Evolutionary conservation across 2,888 invertebrate genomes (phyloP).

Genomic region (Cylloceria caligata): DNA sequence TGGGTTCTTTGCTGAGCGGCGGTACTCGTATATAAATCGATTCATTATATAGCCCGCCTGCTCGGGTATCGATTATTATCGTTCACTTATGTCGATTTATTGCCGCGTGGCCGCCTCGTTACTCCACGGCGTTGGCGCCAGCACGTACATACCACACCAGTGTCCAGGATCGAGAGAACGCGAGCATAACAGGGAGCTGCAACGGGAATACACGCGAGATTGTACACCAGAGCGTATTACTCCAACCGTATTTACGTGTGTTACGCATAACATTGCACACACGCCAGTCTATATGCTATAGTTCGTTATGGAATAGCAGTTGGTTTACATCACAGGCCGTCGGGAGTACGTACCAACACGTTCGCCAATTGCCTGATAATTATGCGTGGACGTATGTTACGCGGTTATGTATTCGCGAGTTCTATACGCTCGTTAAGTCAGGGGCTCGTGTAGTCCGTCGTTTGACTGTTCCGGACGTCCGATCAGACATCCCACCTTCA

Average conservation of each 20-base stretch:
- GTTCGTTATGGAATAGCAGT: neutral
- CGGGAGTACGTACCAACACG: neutral
- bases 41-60: conserved; percentile 72
- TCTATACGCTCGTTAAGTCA: conserved; percentile 11
- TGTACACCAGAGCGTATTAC: neutral
- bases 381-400: conserved; percentile 21
- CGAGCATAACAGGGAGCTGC: conserved; percentile 10
- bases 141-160: conserved; percentile 13
- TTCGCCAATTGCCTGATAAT: conserved; percentile 7
- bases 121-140: conserved; percentile 73
- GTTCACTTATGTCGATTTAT: conserved; percentile 75
- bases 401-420: neutral
- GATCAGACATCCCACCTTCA: conserved; percentile 29
- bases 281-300: neutral
- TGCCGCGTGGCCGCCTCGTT: conserved; percentile 69
- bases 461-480: conserved; percentile 16
- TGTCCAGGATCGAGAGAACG: neutral
- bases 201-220: conserved; percentile 24
- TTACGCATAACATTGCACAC: conserved; percentile 4
- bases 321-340: conserved; percentile 3
- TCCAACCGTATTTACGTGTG: neutral
- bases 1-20: conserved; percentile 38
- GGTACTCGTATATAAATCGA: conserved; percentile 74
- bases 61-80: conserved; percentile 76
- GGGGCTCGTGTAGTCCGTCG: conserved; percentile 2